Percentiles rank a stretch among this genome's conserved stretches.
phyloP scores from a whole-genome alignment of 2,888 invertebrate genomes.

The Dendrolimus pini region DNA sequence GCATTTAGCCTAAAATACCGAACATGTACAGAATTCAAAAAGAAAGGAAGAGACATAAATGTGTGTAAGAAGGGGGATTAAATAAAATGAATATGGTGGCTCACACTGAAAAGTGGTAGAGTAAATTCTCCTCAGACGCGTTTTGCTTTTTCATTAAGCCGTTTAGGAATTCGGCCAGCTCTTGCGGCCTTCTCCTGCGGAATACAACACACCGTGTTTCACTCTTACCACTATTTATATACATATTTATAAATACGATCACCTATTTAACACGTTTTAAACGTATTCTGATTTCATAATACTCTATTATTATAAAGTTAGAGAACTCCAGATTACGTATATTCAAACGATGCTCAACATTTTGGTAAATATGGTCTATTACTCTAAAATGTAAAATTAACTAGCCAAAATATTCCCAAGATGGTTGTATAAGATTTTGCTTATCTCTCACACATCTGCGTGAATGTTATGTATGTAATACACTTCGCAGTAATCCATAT shows the following conservation, averaged over 20 bases:
- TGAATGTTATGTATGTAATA: too few relatives aligned
- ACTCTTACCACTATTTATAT: constrained; percentile 13
- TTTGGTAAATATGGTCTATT: too few relatives aligned
- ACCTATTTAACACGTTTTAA: too few relatives aligned
- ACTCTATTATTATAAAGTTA: too few relatives aligned
- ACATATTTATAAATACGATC: constrained; percentile 3
- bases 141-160: constrained; percentile 63
- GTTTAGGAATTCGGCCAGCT: constrained; percentile 73
- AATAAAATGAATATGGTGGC: constrained; percentile 55
- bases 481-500: too few relatives aligned
- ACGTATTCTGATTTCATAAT: too few relatives aligned
- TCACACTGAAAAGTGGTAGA: constrained; percentile 77
- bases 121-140: constrained; percentile 67
- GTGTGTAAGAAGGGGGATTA: constrained; percentile 17
- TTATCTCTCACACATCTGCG: too few relatives aligned
- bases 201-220: constrained; percentile 50
- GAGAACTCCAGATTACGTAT: too few relatives aligned
- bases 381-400: too few relatives aligned
- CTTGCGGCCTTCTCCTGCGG: constrained; percentile 74
- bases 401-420: too few relatives aligned
- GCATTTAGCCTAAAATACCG: neutral
- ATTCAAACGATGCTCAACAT: too few relatives aligned
- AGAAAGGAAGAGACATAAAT: constrained; percentile 15
- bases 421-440: too few relatives aligned
- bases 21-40: constrained; percentile 28